Base-by-base conservation (phyloP, 2,113 vertebrate species). In the Cyrtonyx montezumae region DNA sequence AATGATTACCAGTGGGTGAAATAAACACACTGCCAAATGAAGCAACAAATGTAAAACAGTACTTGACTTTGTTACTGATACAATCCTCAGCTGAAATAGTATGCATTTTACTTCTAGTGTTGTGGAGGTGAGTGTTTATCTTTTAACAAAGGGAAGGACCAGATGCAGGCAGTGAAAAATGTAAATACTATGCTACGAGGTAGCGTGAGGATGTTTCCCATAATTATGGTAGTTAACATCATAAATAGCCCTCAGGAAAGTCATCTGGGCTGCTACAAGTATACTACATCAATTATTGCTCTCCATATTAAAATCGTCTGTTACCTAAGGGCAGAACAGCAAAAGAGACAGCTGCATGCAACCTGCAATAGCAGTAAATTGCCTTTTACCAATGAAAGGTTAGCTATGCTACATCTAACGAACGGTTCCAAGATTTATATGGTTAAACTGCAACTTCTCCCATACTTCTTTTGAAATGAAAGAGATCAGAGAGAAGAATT, bases 391-490 rank as follows among this genome's bases (percentile, higher is more conserved):
- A 77, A 26, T n/a, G 7, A 16, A 61, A 49, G 53, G 32, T 19
- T 14, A 49, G 23, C 13, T 6, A 56, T 1, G 0, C 37, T 49
- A 37, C 40, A 12, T 0, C 0, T 5, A n/a, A 40, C 8, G 12
- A 81, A 69, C 37, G 34, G 12, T 25, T 74, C 17, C 37, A 10
- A 20, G 55, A 46, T 43, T 34, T 18, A 30, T 13, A 30, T 0
- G 2, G 23, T 40, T 81, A 28, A 91, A 61, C 61, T 68, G 10
- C 56, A 93, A 43, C 12, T 53, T 79, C 49, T 85, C 36, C 59
- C 4, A 0, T 22, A 68, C 14, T 91, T 79, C 63, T 45, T 37
- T 26, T 2, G 59, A 76, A 62, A 77, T 6, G 28, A 83, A 89
- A 74, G 71, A 73, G 13, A 14, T 37, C n/a, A 45, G 13, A 40